These are phyloP conservation scores for Benitochromis conjunctus DNA, from an alignment of 2,113 vertebrate genomes.

Conservation along the genomic window DNA sequence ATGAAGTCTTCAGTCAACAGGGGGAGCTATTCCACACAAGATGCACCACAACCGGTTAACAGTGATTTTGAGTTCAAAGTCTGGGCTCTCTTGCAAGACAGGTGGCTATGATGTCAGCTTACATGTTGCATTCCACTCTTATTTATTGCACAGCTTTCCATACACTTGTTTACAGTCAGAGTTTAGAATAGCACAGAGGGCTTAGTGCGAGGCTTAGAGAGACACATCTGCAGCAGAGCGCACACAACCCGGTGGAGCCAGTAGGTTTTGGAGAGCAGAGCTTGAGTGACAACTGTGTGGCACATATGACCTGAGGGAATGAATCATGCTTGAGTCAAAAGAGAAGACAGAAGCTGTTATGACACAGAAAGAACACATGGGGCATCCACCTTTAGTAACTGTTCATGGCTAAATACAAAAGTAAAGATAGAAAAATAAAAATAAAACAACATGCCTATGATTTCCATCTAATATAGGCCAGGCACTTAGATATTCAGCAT, in stretches of 20 bases:
- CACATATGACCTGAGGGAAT: neutral
- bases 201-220: constrained; percentile 10
- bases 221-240: neutral
- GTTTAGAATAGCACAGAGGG: constrained; percentile 31
- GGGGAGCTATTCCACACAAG: constrained; percentile 57
- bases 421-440: neutral
- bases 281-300: constrained; percentile 10
- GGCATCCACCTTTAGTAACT: neutral
- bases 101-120: constrained; percentile 13
- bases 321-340: constrained; percentile 14
- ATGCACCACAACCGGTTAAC: neutral
- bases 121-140: constrained; percentile 12
- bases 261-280: constrained; percentile 7
- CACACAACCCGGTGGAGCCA: constrained; percentile 1
- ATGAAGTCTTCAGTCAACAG: constrained; percentile 41
- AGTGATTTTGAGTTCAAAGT: constrained; percentile 31
- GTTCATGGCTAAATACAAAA: neutral
- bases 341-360: neutral
- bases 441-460: neutral
- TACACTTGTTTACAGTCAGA: constrained; percentile 35
- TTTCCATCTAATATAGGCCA: neutral
- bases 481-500: neutral
- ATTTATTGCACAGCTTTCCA: constrained; percentile 14
- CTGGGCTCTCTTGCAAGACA: constrained; percentile 36
- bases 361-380: neutral